Base-by-base conservation (phyloP, 2,888 invertebrate species). In the Steromphala cineraria region DNA sequence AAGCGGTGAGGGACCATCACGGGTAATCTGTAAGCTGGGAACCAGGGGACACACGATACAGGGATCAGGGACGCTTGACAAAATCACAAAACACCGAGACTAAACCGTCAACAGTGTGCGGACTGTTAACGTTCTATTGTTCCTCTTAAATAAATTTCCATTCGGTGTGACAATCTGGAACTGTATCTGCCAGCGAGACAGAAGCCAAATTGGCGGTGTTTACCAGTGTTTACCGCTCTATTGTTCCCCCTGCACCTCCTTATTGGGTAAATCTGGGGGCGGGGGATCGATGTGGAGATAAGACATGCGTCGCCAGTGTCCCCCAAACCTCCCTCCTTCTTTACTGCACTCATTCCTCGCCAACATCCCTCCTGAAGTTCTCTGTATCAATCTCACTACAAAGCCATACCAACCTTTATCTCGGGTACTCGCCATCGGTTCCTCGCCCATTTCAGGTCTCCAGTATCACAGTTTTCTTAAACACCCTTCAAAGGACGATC, bases 131-230 rank as follows among this genome's bases (percentile, higher is more conserved):
- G 40, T 71, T 17, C 36, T 36, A 71, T 71, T 71, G 71, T 71
- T 40, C 40, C 71, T 71, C 19, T 40, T 71, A 71, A 71, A 71
- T 71, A 71, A 71, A 71, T 71, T 71, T 36, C 28, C 28, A 40
- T 71, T 71, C 71, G 19, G 36, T 71, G 71, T 36, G 31, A 28
- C 71, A 71, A 71, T 71, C 71, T 71, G n/a, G 36, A 5, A 46
- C 46, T 46, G 46, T 46, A 46, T 46, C 46, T 46, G 71, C n/a
- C 36, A 71, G n/a, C 36, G 71, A 71, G 40, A 46, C 46, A 46
- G 46, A 46, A 46, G 46, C 46, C 46, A 46, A 46, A 46, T 46
- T 46, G 46, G 7, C 46, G 46, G 46, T 46, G 46, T 46, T 46
- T 46, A 46, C 46, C 46, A 46, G 10, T 46, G 40, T 71, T 71